Evolutionary conservation across 1,140 invertebrate genomes (phyloP).

Genomic region (Drosophila orosa): DNA sequence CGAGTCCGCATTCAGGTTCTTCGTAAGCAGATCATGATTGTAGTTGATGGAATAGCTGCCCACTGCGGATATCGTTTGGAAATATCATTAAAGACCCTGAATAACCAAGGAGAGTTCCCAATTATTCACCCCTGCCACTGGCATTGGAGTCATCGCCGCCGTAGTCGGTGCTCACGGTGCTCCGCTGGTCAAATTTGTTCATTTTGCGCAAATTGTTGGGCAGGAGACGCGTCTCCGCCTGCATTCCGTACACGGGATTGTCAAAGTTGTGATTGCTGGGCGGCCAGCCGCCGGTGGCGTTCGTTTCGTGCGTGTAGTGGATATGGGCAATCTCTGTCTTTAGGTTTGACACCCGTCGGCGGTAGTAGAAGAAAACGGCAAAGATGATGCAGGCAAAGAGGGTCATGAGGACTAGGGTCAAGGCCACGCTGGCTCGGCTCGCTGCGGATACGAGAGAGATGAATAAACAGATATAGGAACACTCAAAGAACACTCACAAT

Average conservation of each 20-base stretch:
- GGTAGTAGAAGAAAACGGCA: slow-evolving; percentile 90
- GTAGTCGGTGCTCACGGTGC: slow-evolving; percentile 48
- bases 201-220: slow-evolving; percentile 87
- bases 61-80: slow-evolving; percentile 71
- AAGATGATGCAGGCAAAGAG: slow-evolving; percentile 88
- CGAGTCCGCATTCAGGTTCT: slow-evolving; percentile 92
- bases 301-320: slow-evolving; percentile 93
- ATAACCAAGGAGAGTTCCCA: neutral
- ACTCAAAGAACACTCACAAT: slow-evolving; percentile 66
- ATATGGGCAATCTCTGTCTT: slow-evolving; percentile 95
- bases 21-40: slow-evolving; percentile 87
- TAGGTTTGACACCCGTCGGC: slow-evolving; percentile 90
- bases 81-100: neutral
- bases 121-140: slow-evolving; percentile 68
- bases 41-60: slow-evolving; percentile 85
- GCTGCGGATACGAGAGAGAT: slow-evolving; percentile 36
- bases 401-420: slow-evolving; percentile 88
- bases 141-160: slow-evolving; percentile 80
- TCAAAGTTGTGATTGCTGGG: slow-evolving; percentile 94
- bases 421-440: slow-evolving; percentile 86
- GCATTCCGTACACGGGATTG: slow-evolving; percentile 94
- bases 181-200: slow-evolving; percentile 75
- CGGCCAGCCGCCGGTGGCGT: slow-evolving; percentile 85
- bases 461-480: too few relatives aligned
- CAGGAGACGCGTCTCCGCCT: slow-evolving; percentile 86